Evolutionary conservation across 2,797 vertebrate species (phyloP).

Genomic region (Catamblyrhynchus diadema): DNA sequence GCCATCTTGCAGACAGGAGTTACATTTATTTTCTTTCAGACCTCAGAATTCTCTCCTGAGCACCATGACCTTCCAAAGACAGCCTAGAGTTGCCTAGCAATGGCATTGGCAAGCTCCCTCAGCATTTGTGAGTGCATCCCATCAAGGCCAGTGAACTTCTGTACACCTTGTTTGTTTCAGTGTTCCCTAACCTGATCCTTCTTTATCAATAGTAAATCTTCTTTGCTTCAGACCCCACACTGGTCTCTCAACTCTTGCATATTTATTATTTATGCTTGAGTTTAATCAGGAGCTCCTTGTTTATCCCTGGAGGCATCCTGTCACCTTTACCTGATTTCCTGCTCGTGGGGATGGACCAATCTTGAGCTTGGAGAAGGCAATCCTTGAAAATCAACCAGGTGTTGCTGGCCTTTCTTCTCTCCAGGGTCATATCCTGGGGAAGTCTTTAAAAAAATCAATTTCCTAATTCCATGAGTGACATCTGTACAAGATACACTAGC

Average conservation of each 20-base stretch:
- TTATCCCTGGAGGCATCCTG: background rate
- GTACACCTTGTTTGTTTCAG: background rate
- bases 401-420: background rate
- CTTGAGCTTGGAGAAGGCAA: background rate
- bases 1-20: background rate
- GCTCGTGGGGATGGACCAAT: background rate
- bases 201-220: background rate
- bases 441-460: background rate
- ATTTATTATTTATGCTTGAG: background rate
- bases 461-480: background rate
- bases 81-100: background rate
- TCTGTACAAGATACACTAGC: background rate
- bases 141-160: background rate
- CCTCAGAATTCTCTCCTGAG: background rate
- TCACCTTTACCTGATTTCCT: background rate
- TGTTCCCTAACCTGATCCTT: background rate
- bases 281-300: background rate
- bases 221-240: background rate
- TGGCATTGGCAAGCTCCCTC: background rate
- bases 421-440: background rate
- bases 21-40: background rate
- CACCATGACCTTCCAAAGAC: background rate
- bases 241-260: background rate
- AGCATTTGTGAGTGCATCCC: background rate
- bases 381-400: background rate